These are phyloP conservation scores for Eupithecia dodoneata DNA, from an alignment of 2,888 invertebrate species.

Conservation along the genomic window DNA sequence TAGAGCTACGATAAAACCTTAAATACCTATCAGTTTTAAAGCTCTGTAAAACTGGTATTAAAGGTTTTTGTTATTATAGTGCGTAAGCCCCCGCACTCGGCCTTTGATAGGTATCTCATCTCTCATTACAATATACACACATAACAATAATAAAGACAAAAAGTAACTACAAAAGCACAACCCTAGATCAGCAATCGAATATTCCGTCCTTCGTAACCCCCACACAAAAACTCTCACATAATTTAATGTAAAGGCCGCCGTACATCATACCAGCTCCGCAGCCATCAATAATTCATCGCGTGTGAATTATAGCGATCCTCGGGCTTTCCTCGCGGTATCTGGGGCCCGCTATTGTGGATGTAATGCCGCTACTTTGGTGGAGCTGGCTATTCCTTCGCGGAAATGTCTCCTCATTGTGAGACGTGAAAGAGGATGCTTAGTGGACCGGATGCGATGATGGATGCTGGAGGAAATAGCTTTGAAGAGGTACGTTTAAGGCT, in stretches of 20 bases:
- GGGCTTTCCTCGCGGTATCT: conserved; percentile 58
- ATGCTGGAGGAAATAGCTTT: conserved; percentile 10
- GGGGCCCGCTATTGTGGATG: conserved; percentile 32
- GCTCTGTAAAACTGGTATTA: neutral
- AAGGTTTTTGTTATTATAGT: too few species aligned
- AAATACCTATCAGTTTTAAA: too few species aligned
- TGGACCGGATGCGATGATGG: conserved; percentile 9
- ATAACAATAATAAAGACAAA: too few species aligned
- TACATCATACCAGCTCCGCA: conserved; percentile 48
- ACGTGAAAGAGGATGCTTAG: conserved; percentile 32
- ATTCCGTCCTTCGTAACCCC: neutral
- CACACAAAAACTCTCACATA: conserved; percentile 24
- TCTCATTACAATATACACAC: too few species aligned
- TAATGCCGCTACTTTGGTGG: conserved; percentile 37
- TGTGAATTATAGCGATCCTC: conserved; percentile 69
- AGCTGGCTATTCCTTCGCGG: conserved; percentile 20
- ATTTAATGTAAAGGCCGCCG: conserved; percentile 32
- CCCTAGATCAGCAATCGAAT: neutral
- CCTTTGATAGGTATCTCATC: too few species aligned
- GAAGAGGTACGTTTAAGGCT: neutral
- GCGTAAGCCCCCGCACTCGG: too few species aligned
- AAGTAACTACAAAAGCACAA: neutral
- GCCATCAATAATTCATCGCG: conserved; percentile 75
- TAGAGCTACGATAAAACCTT: too few species aligned
- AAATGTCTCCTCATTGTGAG: conserved; percentile 15